Percentiles rank a stretch among this genome's conserved stretches.
Conservation (phyloP, 2,797 vertebrate species). For the Acrocephalus scirpaceus region DNA sequence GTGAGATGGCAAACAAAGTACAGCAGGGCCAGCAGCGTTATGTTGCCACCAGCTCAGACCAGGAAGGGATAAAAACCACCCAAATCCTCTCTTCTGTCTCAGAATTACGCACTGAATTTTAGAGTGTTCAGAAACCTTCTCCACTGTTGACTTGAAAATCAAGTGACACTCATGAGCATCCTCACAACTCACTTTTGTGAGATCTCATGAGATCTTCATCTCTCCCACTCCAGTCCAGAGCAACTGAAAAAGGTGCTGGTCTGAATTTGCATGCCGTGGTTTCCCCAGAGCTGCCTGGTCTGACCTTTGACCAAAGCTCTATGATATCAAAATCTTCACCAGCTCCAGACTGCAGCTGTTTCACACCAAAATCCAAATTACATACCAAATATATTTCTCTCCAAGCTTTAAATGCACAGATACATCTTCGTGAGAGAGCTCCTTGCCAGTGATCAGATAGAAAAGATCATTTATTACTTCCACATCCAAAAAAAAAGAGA, state of each 20-base stretch:
- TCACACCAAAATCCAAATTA: not conserved
- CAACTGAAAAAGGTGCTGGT: not conserved
- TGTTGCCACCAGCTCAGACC: not conserved
- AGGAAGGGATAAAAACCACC: not conserved
- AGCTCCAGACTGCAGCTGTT: not conserved
- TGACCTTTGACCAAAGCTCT: not conserved
- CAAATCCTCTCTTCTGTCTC: accelerated
- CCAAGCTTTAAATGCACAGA: not conserved
- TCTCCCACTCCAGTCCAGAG: not conserved
- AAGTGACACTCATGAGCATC: not conserved
- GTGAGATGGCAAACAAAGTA: not conserved
- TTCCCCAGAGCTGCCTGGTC: not conserved
- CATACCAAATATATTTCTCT: not conserved
- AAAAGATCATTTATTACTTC: not conserved
- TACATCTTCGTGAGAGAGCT: not conserved
- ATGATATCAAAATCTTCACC: not conserved
- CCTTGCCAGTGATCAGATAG: not conserved
- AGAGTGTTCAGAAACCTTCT: not conserved
- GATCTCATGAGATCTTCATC: not conserved
- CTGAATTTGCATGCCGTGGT: not conserved
- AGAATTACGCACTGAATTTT: not conserved
- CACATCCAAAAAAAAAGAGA: not conserved
- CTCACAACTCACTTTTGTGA: not conserved
- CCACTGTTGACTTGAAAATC: not conserved
- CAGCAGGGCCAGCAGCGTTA: not conserved